phyloP scores from a whole-genome alignment of 2,797 vertebrate species.

The Falco biarmicus region DNA sequence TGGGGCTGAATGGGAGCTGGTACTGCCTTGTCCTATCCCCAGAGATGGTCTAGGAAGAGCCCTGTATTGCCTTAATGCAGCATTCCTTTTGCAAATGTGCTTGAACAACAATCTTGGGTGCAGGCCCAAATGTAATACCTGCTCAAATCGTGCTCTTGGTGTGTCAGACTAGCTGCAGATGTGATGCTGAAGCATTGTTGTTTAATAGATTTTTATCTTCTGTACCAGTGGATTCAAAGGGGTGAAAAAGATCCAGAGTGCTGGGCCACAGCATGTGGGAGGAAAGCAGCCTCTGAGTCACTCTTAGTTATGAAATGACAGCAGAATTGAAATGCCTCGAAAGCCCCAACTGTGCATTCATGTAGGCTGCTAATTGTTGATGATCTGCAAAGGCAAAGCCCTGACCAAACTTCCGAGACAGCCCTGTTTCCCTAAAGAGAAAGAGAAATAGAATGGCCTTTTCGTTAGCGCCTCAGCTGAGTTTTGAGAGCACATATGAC shows the following conservation, averaged over 20 bases:
- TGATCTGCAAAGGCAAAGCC: constrained; percentile 7
- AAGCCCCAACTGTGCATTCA: not conserved
- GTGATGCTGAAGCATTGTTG: not conserved
- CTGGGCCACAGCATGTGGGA: constrained; percentile 10
- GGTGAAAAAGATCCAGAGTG: not conserved
- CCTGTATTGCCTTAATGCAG: not conserved
- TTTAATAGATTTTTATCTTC: constrained; percentile 4
- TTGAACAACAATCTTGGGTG: not conserved
- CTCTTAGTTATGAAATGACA: constrained; percentile 5
- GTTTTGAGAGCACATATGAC: accelerated
- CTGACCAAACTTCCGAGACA: not conserved
- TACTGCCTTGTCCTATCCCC: not conserved
- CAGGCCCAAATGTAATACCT: not conserved
- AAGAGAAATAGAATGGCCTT: not conserved
- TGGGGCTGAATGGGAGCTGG: not conserved
- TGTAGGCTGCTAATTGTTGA: not conserved
- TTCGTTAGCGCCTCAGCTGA: not conserved
- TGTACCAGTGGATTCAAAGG: not conserved
- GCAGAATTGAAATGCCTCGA: not conserved
- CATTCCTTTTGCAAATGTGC: not conserved
- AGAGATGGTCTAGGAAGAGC: not conserved
- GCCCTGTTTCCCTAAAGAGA: not conserved
- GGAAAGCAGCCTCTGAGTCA: constrained; percentile 33
- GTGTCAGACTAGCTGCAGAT: not conserved
- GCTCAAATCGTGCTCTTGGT: not conserved